Base-by-base conservation (phyloP, 1,140 invertebrate species). In the Pteromalus puparum region DNA sequence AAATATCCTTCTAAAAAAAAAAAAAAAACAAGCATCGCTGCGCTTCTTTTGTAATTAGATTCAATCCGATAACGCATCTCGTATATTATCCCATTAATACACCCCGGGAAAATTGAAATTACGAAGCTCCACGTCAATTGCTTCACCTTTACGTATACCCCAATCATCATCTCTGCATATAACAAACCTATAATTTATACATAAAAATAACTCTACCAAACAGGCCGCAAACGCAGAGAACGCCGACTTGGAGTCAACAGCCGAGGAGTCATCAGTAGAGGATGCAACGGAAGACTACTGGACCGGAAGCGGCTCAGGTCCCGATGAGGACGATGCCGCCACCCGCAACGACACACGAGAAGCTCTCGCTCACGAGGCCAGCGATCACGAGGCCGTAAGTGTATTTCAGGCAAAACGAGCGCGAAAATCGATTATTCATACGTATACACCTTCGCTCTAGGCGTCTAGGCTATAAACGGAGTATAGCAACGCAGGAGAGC, bases 321-420 rank as follows among this genome's bases (percentile, higher is more conserved):
- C 91, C 30, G 92, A 93, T 26, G 90, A 91, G 24, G 91, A 92
- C 18, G 91, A 92, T 12, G 85, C 86, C 21, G 85, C 87, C 83
- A n/a, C 21, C 18, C 88, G 94, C 89, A 96, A 96, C 90, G 94
- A 95, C 87, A 95, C 95, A 3, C 93, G 95, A 90, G 95, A 96
- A 88, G 93, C 94, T 9, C 91, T 96, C 28, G 94, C 94, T 65
- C 94, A 95, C 84, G 95, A 96, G 86, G 95, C 95, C 70, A 95
- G 94, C 88, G 94, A 96, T 90, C 95, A 95, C 89, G 95, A 95
- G 89, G 94, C 95, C 77, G 95, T 96, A 90, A 95, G 95, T 94
- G 80, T n/a, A 4, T 18, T 4, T 53, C 18, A 4, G 18, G 1
- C 15, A 53, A 4, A 21, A 13, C 13, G 48, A 53, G 48, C 48